Base-by-base conservation (phyloP, 2,888 invertebrate genomes). In the Plagiodera versicolora region DNA sequence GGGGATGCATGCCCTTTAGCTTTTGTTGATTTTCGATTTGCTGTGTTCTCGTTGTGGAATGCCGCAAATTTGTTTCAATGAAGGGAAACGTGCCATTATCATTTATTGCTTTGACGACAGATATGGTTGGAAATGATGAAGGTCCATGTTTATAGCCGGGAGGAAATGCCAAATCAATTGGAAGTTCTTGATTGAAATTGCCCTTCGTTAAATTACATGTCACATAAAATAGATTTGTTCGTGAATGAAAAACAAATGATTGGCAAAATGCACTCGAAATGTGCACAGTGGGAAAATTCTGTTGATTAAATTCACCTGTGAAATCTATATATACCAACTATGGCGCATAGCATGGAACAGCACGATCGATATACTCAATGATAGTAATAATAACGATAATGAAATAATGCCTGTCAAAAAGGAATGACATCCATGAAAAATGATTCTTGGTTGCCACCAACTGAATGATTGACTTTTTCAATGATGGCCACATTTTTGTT, bases 21-120 rank as follows among this genome's bases (percentile, higher is more conserved):
- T 57, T 57, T 48, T 35, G 30, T 49, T 44, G 24, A 39, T 39
- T 35, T 67, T 67, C 50, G 51, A 39, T 20, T 52, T 18, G 30
- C 14, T 39, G 52, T 52, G 35, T 20, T 52, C 39, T 39, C 52
- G 16, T 52, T 39, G 39, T 20, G 35, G 52, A 39, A 39, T 39
- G n/a, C 10, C 19, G 52, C 18, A 35, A 11, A 1, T 44, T 28
- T 44, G 28, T 24, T 53, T 44, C 17, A 30, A 45, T 24, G 24
- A 14, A 53, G 35, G 19, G 20, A 39, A 24, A 52, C 10, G 14
- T 8, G 14, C 32, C 14, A 39, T n/a, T 14, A 39, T 39, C 39
- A 24, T 24, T 24, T 24, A 24, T 39, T 39, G 39, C 39, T 39
- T 39, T 39, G 39, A 39, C 39, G 39, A 32, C 32, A 10, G 32